Conservation (phyloP, 2,113 vertebrate genomes). For the Macrotus californicus region DNA sequence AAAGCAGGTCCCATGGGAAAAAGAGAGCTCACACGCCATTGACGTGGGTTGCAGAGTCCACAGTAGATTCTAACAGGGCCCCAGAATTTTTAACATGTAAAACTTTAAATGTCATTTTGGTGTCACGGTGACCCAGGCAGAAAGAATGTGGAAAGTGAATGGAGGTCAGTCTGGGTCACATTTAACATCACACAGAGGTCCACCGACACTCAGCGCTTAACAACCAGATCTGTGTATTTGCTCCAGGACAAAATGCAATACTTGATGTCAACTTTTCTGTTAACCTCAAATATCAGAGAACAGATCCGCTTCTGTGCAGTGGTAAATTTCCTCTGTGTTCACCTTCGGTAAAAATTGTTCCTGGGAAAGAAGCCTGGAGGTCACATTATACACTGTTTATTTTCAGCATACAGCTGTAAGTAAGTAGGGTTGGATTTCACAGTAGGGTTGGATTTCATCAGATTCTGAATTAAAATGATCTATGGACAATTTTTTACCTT, state of each 20-base stretch:
- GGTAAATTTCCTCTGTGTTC: constrained; percentile 80
- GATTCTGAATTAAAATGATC: constrained; percentile 37
- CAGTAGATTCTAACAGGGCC: constrained; percentile 79
- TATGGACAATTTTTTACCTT: not conserved
- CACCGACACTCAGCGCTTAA: constrained; percentile 84
- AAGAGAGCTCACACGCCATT: constrained; percentile 85
- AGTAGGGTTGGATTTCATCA: constrained; percentile 31
- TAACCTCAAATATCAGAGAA: constrained; percentile 84
- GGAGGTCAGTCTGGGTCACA: constrained; percentile 77
- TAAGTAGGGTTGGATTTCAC: too few relatives aligned
- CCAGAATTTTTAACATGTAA: constrained; percentile 81
- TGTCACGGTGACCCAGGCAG: constrained; percentile 77
- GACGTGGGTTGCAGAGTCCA: constrained; percentile 83
- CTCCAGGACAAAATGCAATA: constrained; percentile 89
- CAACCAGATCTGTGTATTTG: constrained; percentile 80
- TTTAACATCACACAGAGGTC: constrained; percentile 87
- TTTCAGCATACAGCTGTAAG: constrained; percentile 57
- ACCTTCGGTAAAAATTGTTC: constrained; percentile 79
- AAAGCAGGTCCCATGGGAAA: constrained; percentile 87
- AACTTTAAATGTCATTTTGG: constrained; percentile 82
- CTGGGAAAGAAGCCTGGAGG: constrained; percentile 79
- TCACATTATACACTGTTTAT: constrained; percentile 79
- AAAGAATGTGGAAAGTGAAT: constrained; percentile 89
- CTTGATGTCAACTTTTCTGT: constrained; percentile 64
- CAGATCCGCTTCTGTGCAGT: constrained; percentile 79